Evolutionary conservation across 2,113 vertebrate genomes (phyloP).

Genomic region (Astur gentilis): DNA sequence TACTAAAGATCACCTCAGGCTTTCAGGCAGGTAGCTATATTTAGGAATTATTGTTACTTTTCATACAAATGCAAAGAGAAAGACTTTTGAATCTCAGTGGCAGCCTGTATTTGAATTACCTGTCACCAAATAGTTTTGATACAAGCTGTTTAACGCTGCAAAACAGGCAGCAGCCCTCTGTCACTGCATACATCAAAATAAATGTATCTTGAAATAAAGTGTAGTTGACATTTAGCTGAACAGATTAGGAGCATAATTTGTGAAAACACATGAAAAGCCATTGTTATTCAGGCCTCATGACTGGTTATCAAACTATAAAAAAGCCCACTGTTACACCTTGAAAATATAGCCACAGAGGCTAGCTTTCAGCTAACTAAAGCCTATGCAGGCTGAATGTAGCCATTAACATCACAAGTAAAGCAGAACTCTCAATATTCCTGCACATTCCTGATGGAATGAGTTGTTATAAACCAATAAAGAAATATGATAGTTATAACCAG

Average conservation of each 20-base stretch:
- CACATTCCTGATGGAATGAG: not conserved
- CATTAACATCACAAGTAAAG: not conserved
- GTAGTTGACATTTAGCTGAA: not conserved
- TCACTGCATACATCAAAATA: not conserved
- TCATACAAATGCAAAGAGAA: not conserved
- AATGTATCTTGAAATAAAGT: not conserved
- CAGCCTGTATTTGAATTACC: not conserved
- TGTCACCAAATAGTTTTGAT: not conserved
- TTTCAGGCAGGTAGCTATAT: not conserved
- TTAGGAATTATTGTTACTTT: not conserved
- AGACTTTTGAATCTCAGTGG: not conserved
- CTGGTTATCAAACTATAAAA: not conserved
- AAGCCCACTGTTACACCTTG: not conserved
- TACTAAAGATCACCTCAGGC: not conserved
- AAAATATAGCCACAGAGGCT: not conserved
- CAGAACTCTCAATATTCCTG: not conserved
- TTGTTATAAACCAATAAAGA: not conserved
- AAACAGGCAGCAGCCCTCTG: not conserved
- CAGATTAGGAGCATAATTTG: not conserved
- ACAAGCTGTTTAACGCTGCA: not conserved
- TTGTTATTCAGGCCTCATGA: not conserved
- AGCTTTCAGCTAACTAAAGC: not conserved
- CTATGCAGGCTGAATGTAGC: not conserved
- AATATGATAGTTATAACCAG: not conserved
- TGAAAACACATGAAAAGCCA: not conserved